phyloP scores from a whole-genome alignment of 2,113 vertebrate genomes.

The Aptenodytes patagonicus region DNA sequence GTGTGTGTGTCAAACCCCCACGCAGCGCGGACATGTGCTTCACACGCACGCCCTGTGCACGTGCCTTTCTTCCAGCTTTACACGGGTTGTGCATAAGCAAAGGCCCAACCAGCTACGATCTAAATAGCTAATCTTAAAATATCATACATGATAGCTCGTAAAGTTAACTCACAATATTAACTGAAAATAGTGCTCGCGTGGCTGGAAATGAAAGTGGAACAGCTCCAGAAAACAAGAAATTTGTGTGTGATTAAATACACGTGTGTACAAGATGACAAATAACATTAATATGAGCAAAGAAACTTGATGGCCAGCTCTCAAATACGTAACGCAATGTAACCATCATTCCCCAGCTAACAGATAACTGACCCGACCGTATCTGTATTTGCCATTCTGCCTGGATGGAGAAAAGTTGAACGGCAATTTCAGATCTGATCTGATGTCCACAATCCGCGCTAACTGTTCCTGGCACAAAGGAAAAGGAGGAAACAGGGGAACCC shows the following conservation, averaged over 20 bases:
- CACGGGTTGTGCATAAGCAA: background rate
- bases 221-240: background rate
- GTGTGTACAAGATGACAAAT: background rate
- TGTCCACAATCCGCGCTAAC: background rate
- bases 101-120: no score
- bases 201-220: background rate
- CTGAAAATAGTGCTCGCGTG: background rate
- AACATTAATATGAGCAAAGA: background rate
- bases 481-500: background rate
- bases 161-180: no score
- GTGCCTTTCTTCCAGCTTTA: background rate
- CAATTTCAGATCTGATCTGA: background rate
- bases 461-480: background rate
- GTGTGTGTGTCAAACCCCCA: accelerated
- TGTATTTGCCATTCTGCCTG: background rate
- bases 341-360: background rate
- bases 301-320: background rate
- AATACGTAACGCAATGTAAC: accelerated
- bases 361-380: accelerated
- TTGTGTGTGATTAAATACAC: background rate
- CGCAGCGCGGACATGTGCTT: accelerated
- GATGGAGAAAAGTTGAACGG: background rate
- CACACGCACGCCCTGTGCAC: no score
- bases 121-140: background rate
- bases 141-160: background rate